Evolutionary conservation across 37 sponge, comb jelly and placozoan species (phyloP).

Genomic region (Dysidea cf. avara): DNA sequence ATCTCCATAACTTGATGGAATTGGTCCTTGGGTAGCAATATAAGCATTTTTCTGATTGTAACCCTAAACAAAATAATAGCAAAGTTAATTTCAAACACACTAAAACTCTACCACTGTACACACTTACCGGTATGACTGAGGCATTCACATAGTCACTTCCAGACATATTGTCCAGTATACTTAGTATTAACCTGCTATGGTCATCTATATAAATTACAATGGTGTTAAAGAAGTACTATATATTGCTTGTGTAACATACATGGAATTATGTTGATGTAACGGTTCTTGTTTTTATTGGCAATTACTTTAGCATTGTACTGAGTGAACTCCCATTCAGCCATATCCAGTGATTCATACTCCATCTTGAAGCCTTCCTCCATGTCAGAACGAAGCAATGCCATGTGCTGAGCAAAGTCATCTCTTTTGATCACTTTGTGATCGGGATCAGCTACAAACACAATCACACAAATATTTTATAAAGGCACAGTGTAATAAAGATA

Average conservation of each 20-base stretch:
- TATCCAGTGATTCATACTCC: conserved; percentile 53
- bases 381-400: conserved; percentile 46
- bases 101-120: neutral
- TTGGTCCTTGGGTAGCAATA: conserved; percentile 69
- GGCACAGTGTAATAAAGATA: neutral
- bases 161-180: neutral
- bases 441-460: conserved; percentile 29
- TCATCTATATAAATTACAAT: neutral
- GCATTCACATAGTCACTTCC: conserved; percentile 14
- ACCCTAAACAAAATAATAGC: conserved; percentile 25
- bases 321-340: conserved; percentile 54
- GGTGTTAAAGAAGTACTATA: neutral
- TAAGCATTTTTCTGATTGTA: conserved; percentile 41
- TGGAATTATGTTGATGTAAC: conserved; percentile 79
- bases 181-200: neutral
- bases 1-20: conserved; percentile 52
- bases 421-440: conserved; percentile 42
- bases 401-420: conserved; percentile 56
- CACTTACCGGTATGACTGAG: neutral
- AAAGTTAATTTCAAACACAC: neutral
- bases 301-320: conserved; percentile 59
- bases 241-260: conserved; percentile 34
- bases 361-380: conserved; percentile 62
- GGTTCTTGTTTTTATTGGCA: conserved; percentile 71
- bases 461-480: neutral